Base-by-base conservation (phyloP, 2,888 invertebrate genomes). In the Catonia carolina region DNA sequence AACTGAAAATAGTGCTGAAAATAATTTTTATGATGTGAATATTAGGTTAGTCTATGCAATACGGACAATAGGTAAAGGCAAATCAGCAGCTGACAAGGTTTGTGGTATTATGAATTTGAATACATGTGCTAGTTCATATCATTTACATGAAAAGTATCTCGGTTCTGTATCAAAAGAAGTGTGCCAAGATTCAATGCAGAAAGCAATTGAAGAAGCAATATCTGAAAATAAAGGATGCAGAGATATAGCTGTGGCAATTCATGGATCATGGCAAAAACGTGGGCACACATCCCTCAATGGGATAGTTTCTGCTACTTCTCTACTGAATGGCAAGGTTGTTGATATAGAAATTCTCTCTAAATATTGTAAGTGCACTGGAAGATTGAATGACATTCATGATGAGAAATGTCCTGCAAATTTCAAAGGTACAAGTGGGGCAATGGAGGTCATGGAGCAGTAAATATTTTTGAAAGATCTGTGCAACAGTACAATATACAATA, bases 11-110 rank as follows among this genome's bases (percentile, higher is more conserved):
- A 3, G 22, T 14, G 22, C 18, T 41, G 14, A 41, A 2, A 41
- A 5, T 41, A 41, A 41, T 6, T 41, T 41, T 3, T 41, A 41
- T 41, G 7, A 41, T 41, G 7, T 41, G 10, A 41, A 41, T 41
- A 14, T 41, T 4, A 41, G 41, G 10, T 14, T 41, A 41, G 41
- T 41, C 41, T 41, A 41, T 41, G 41, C 6, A 6, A 4, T 41
- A 3, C 41, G n/a, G 10, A 6, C 2, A 4, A 41, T 41, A 6
- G 41, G 41, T 6, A 41, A 41, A 41, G 41, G 15, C 10, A 41
- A 41, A 41, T 17, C 41, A 41, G 41, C 41, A 12, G 41, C 41
- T 41, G 41, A 41, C 17, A 41, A 12, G 41, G 10, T 41, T 41
- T 41, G 41, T 15, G 8, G 10, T 41, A 14, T 41, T 41, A 41